Conservation (phyloP, 1,140 invertebrate genomes). For the Yoshiicerus persimilis region DNA sequence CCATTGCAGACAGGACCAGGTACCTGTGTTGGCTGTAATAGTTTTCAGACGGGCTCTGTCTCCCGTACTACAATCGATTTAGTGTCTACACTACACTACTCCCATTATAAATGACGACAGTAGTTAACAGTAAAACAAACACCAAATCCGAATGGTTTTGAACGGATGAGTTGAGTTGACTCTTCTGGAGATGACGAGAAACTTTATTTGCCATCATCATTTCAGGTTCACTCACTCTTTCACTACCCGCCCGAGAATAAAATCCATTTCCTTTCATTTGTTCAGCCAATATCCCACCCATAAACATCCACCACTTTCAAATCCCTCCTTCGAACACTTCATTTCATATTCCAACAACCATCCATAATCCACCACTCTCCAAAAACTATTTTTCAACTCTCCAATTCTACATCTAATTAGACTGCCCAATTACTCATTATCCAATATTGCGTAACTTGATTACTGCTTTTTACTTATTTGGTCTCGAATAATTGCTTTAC, state of each 20-base stretch:
- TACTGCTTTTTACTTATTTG: no score
- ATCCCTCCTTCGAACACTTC: background rate
- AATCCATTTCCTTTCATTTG: background rate
- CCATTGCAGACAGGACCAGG: background rate
- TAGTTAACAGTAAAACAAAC: constrained; percentile 18
- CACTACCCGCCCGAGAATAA: background rate
- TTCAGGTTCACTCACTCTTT: constrained; percentile 9
- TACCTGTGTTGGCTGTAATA: background rate
- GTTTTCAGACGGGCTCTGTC: background rate
- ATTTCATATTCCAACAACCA: background rate
- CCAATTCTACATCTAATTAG: no score
- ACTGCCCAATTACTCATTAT: no score
- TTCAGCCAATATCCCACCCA: background rate
- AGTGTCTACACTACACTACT: background rate
- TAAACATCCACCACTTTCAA: background rate
- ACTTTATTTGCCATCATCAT: constrained; percentile 13
- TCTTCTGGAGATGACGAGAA: constrained; percentile 7
- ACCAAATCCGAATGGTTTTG: background rate
- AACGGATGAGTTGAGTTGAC: background rate
- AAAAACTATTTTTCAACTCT: no score
- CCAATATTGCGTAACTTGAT: no score
- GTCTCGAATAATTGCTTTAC: no score
- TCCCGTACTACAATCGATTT: background rate
- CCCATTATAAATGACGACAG: background rate
- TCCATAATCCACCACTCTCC: no score